Evolutionary conservation across 1,140 invertebrate genomes (phyloP).

Genomic region (Tenebrio molitor): DNA sequence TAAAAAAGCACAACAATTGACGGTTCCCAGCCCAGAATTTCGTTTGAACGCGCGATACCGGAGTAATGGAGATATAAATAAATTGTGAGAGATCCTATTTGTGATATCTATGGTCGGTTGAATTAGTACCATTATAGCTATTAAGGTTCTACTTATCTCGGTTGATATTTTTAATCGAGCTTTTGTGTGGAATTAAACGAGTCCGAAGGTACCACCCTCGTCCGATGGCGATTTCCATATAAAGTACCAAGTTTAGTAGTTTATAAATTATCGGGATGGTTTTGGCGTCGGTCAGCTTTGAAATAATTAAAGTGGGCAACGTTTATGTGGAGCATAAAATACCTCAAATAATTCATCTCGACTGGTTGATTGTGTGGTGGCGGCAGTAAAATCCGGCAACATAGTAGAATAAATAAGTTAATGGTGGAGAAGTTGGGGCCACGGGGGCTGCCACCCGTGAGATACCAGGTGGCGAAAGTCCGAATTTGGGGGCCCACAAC

Average conservation of each 20-base stretch:
- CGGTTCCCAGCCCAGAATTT: too few species aligned
- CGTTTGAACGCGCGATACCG: too few species aligned
- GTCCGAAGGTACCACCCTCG: too few species aligned
- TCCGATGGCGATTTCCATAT: too few species aligned
- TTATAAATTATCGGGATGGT: background rate
- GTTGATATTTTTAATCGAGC: too few species aligned
- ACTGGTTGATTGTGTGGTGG: background rate
- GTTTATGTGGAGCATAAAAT: conserved; percentile 15
- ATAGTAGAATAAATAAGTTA: background rate
- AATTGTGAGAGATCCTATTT: too few species aligned
- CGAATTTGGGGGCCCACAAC: background rate
- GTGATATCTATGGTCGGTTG: too few species aligned
- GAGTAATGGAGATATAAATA: too few species aligned
- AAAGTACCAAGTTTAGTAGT: background rate
- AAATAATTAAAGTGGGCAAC: conserved; percentile 6
- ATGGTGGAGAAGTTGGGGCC: background rate
- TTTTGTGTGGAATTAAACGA: too few species aligned
- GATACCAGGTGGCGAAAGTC: background rate
- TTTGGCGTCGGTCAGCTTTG: conserved; percentile 2
- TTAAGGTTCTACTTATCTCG: too few species aligned
- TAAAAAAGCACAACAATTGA: too few species aligned
- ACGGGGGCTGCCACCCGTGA: background rate
- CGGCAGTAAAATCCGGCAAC: background rate
- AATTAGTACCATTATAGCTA: too few species aligned
- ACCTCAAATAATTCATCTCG: background rate